Evolutionary conservation across 2,797 vertebrate genomes (phyloP), one percentile per base, ranked within the genome.

Genomic region (Coreius guichenoti): DNA sequence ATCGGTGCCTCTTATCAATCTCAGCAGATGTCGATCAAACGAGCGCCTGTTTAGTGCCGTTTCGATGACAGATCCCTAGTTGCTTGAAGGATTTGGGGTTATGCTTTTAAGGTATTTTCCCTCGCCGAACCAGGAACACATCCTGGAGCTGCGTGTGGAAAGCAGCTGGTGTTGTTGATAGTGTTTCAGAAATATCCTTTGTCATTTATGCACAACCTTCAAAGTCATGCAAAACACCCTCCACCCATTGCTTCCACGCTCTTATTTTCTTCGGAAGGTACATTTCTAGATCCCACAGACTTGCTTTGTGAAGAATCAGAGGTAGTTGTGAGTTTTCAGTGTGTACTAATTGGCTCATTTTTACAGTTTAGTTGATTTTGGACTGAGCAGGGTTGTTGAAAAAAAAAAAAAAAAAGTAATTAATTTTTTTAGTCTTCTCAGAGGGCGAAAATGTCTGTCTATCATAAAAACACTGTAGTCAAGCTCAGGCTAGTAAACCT

Each of bases 151-250:
- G 65, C n/a, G 13, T 77, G 69, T 21, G 82, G 47, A 69, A 84
- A 58, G n/a, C 82, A 84, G 49, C 63, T 84, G 82, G 82, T 51
- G 74, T 78, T 84, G 82, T 78, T 84, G 82, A 84, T 84, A 84
- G 54, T 76, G 63, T 84, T 65, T 78, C 74, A 43, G 74, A 69
- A 77, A 68, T 43, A 78, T 84, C 47, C 68, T 70, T 78, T 84
- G 74, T 84, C 74, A 84, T 69, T 84, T 69, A 84, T 84, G 63
- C 74, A 47, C 74, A 84, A 69, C 73, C 82, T 78, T 84, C 82
- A 84, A 84, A 84, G 82, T 78, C 65, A 78, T 58, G 82, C 73
- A 78, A 84, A 84, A 78, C 58, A 69, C 33, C 82, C 33, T 83
- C 19, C 61, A 31, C 45, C 45, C 45, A 16, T 83, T 19, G 33